Conservation (phyloP, 2,797 vertebrate genomes). For the Loriculus beryllinus region DNA sequence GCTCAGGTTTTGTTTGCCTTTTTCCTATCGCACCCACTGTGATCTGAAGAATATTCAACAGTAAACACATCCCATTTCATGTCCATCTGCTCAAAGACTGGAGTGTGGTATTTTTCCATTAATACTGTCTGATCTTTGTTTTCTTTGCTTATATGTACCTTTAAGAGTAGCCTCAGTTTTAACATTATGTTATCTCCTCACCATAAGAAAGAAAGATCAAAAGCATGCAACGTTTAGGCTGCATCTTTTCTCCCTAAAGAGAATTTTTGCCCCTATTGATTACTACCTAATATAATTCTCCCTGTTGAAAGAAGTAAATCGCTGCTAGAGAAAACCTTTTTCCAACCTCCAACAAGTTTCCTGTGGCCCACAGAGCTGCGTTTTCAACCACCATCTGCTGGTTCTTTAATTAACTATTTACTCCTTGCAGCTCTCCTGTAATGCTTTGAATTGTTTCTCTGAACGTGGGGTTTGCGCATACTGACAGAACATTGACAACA, state of each 20-base stretch:
- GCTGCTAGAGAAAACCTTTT: not conserved
- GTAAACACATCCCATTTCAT: not conserved
- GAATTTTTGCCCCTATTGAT: not conserved
- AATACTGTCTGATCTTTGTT: not conserved
- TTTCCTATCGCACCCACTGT: not conserved
- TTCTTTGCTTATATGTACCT: not conserved
- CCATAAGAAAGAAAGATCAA: not conserved
- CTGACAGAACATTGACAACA: not conserved
- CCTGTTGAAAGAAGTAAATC: not conserved
- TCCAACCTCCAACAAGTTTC: not conserved
- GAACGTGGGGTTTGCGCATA: not conserved
- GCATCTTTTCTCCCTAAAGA: not conserved
- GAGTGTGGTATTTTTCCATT: not conserved
- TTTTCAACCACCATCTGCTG: conserved; percentile 29
- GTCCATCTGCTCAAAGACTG: conserved; percentile 12
- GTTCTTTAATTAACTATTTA: conserved; percentile 29
- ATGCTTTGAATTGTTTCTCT: not conserved
- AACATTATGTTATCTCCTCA: not conserved
- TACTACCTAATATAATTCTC: not conserved
- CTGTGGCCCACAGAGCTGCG: not conserved
- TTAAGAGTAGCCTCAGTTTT: not conserved
- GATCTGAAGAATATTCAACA: not conserved
- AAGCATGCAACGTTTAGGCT: not conserved
- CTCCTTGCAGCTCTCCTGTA: not conserved
- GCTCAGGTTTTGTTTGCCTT: conserved; percentile 1